Percentiles rank a stretch among this genome's conserved stretches.
Evolutionary conservation across 2,113 vertebrate species (phyloP).

Genomic region (Falco punctatus): DNA sequence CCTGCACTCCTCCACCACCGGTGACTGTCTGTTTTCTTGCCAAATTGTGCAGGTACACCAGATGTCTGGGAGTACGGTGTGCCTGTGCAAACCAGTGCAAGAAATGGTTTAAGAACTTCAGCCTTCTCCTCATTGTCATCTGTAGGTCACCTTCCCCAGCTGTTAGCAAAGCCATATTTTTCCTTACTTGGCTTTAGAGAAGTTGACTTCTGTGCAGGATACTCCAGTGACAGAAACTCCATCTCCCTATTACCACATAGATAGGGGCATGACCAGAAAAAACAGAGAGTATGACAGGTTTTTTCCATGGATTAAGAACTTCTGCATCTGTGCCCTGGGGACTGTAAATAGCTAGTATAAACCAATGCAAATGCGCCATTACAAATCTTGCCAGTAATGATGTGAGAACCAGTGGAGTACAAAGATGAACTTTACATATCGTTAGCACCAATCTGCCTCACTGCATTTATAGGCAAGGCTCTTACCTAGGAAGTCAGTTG

Average conservation of each 20-base stretch:
- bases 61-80: background rate
- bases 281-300: background rate
- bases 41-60: too few species aligned
- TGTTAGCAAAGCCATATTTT: background rate
- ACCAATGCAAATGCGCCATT: background rate
- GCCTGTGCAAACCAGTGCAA: background rate
- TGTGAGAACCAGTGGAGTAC: background rate
- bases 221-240: background rate
- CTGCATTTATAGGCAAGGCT: background rate
- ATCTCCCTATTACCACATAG: background rate
- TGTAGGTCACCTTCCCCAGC: background rate
- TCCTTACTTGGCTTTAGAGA: background rate
- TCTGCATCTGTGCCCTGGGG: background rate
- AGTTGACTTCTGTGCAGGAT: background rate
- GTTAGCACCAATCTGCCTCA: background rate
- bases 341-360: constrained; percentile 6
- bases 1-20: background rate
- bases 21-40: background rate
- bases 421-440: constrained; percentile 7
- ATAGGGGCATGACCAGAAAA: background rate
- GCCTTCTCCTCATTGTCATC: background rate
- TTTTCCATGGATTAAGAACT: constrained; percentile 27
- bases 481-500: background rate
- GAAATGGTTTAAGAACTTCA: background rate
- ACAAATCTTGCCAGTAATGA: constrained; percentile 9